These are phyloP conservation scores for Orchestia grillus DNA, from an alignment of 1,140 invertebrate species.

Conservation along the genomic window DNA sequence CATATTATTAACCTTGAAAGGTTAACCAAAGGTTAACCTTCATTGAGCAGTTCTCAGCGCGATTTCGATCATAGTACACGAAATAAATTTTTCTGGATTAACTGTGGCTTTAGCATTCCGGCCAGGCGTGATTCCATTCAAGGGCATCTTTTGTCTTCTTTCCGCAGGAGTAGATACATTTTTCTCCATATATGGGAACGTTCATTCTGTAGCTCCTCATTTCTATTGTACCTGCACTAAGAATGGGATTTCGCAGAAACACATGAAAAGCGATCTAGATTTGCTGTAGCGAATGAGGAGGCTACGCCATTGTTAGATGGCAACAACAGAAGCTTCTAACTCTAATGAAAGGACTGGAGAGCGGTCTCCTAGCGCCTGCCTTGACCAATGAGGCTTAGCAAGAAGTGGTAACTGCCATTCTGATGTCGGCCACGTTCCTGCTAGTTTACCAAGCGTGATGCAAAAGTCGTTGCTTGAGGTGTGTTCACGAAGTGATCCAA, in stretches of 20 bases:
- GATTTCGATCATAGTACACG: too few species aligned
- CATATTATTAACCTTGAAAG: too few species aligned
- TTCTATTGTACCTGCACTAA: background rate
- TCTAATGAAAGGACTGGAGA: background rate
- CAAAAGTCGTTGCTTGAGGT: too few species aligned
- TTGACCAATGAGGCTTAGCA: background rate
- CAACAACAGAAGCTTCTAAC: background rate
- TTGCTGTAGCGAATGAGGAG: background rate
- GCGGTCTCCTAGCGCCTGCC: background rate
- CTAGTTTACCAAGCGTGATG: too few species aligned
- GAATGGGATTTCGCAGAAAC: background rate
- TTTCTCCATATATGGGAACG: background rate
- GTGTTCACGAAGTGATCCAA: too few species aligned
- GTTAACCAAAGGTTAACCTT: too few species aligned
- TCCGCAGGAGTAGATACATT: background rate
- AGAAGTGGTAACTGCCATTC: too few species aligned
- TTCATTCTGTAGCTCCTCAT: background rate
- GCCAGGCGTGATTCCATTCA: background rate
- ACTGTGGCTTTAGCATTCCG: background rate
- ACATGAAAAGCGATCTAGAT: background rate
- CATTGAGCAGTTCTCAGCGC: too few species aligned
- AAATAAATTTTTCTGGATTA: too few species aligned
- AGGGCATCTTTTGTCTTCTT: background rate
- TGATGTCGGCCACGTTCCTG: too few species aligned
- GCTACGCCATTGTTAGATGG: background rate